Evolutionary conservation across 2,797 vertebrate species (phyloP), one percentile per base, ranked within the genome.

Genomic region (Vespertilio murinus): DNA sequence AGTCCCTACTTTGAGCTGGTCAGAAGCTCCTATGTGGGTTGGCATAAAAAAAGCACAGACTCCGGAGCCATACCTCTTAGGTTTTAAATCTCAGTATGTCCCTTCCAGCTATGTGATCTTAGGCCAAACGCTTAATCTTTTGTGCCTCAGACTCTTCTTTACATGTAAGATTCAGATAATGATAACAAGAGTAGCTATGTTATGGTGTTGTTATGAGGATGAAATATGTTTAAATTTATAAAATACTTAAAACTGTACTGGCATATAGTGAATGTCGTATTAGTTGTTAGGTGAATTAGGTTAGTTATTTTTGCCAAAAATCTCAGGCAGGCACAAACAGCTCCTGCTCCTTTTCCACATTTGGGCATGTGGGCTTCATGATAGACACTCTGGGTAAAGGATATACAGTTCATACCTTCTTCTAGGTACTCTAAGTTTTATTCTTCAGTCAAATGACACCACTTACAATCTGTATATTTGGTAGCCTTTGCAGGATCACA

Each of bases 221-320:
- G 33, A 79, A 92, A 86, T 86, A 79, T n/a, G 8, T 59, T 74
- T 30, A 87, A 56, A 93, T 91, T 40, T 82, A 35, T 67, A 81
- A 87, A 93, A 83, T 81, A 5, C 18, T 82, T 90, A 88, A 61
- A 90, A 91, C 5, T 90, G n/a, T 30, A 49, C 23, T 79, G 38
- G 54, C n/a, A 30, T 25, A 83, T 70, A 56, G 74, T 74, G 20
- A 82, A 59, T 67, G 65, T 33, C 73, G 0, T 88, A 56, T 42
- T 85, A 38, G 22, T 85, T 91, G 61, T 70, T 79, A 79, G 89
- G 69, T 78, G 71, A 90, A 69, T 64, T 47, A 79, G 65, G 22
- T 92, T 56, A 59, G 17, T 40, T 88, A 56, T 38, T 84, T 95
- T 92, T 74, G 4, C 42, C 77, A 79, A 78, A 83, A 59, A 40